Conservation (phyloP, 2,113 vertebrate genomes). For the Equus przewalskii region DNA sequence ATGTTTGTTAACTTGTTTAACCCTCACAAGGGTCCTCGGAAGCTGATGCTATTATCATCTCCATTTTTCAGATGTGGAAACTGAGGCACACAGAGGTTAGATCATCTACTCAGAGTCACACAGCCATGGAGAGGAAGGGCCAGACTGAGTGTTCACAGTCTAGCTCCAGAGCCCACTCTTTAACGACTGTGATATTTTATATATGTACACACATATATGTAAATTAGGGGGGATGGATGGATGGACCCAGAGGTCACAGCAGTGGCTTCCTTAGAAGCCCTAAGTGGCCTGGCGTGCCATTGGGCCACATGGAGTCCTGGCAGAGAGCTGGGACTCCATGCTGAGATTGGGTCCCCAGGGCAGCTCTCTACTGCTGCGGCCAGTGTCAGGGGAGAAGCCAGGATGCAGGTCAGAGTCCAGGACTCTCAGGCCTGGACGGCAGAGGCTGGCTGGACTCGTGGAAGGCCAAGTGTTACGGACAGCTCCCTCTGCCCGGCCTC, state of each 20-base stretch:
- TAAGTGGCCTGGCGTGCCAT: rapidly evolving
- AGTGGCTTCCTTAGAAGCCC: background rate
- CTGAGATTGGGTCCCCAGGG: background rate
- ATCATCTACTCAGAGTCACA: background rate
- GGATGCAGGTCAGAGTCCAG: background rate
- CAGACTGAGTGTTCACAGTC: background rate
- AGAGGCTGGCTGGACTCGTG: background rate
- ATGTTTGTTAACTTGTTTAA: background rate
- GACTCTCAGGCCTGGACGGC: background rate
- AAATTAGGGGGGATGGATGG: background rate
- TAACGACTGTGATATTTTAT: background rate
- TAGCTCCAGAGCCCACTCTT: background rate
- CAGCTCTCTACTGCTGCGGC: background rate
- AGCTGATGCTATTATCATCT: background rate
- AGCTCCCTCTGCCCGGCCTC: slow-evolving; percentile 29
- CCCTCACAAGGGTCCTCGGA: background rate
- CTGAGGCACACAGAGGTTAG: background rate
- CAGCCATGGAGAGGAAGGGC: background rate
- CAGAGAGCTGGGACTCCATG: background rate
- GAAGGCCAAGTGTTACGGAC: background rate
- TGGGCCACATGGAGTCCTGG: background rate
- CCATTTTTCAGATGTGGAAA: background rate
- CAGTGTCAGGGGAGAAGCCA: background rate
- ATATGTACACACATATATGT: background rate
- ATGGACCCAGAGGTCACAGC: background rate